Conservation (phyloP, 2,888 invertebrate genomes). For the Polydrusus cervinus region DNA sequence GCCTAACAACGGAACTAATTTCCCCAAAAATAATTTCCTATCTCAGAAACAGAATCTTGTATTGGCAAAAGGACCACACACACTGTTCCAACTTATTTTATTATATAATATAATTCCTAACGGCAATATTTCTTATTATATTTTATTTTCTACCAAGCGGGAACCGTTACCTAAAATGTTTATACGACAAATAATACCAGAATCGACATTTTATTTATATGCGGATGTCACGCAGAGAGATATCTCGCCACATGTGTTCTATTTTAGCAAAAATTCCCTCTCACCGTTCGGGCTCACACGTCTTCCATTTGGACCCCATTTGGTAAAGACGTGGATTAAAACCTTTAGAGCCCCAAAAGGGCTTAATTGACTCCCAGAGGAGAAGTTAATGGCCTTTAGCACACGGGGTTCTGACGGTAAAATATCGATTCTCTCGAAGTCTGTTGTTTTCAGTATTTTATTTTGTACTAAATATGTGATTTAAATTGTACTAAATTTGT, state of each 20-base stretch:
- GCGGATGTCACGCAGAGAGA: neutral
- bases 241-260: constrained; percentile 8
- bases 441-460: neutral
- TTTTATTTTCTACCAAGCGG: neutral
- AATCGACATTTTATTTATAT: neutral
- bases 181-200: neutral
- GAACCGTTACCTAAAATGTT: neutral
- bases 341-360: constrained; percentile 20
- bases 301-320: constrained; percentile 16
- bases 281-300: constrained; percentile 11
- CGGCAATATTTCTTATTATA: neutral
- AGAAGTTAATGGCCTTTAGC: constrained; percentile 22
- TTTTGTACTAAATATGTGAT: constrained; percentile 10
- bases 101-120: no score
- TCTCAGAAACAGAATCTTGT: no score
- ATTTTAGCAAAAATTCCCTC: neutral
- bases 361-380: constrained; percentile 25
- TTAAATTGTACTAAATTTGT: neutral
- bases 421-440: constrained; percentile 10
- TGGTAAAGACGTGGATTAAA: constrained; percentile 32
- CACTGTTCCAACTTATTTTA: no score
- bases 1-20: no score
- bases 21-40: no score
- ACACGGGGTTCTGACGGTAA: constrained; percentile 18
- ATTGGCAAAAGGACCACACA: no score